Percentiles rank a stretch among this genome's conserved stretches.
Evolutionary conservation across 1,140 invertebrate genomes (phyloP).

Genomic region (Pomacea maculata): DNA sequence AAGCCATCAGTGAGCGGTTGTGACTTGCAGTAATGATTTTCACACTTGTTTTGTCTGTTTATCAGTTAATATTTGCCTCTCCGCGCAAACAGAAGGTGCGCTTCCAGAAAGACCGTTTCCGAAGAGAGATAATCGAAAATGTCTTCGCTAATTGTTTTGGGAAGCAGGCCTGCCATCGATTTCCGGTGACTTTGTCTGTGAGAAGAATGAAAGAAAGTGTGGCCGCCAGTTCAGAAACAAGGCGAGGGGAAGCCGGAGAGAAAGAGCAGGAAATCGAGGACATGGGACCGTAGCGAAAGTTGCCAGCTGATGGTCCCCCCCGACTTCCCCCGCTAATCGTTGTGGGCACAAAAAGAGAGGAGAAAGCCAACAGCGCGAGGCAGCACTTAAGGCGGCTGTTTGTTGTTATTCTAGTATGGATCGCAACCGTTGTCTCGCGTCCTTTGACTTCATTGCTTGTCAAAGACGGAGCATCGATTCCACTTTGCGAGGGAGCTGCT

Average conservation of each 20-base stretch:
- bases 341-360: constrained; percentile 1
- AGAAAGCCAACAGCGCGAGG: too few relatives aligned
- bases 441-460: too few relatives aligned
- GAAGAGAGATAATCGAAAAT: constrained; percentile 6
- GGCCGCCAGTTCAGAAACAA: too few relatives aligned
- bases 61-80: constrained; percentile 3
- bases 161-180: not conserved
- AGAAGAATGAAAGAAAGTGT: constrained; percentile 4
- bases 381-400: too few relatives aligned
- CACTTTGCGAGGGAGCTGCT: too few relatives aligned
- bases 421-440: too few relatives aligned
- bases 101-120: not conserved
- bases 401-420: too few relatives aligned
- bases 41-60: constrained; percentile 12
- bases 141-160: constrained; percentile 11
- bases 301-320: not conserved
- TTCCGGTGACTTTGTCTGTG: constrained; percentile 3
- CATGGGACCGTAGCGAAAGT: not conserved
- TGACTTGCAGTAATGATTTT: constrained; percentile 6
- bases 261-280: too few relatives aligned
- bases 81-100: not conserved
- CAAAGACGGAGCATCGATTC: too few relatives aligned
- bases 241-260: too few relatives aligned
- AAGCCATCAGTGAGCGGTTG: constrained; percentile 8
- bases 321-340: not conserved